Base-by-base conservation (phyloP, 2,888 invertebrate genomes). In the Nasonia oneida region DNA sequence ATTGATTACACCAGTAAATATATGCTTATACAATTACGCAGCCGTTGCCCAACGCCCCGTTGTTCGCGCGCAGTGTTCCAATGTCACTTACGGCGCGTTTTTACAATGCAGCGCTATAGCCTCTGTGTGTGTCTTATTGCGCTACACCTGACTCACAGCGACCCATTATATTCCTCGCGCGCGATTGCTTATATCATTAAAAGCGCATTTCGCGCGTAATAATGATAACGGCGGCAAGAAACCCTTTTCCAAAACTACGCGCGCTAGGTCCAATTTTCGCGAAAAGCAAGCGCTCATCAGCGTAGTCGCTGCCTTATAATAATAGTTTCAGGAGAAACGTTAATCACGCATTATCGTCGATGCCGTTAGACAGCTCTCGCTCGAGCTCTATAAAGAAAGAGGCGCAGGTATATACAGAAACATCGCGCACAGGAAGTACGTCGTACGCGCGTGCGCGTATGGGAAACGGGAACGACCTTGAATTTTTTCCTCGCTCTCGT, bases 381-480 rank as follows among this genome's bases (percentile, higher is more conserved):
- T 71, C 84, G 84, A n/a, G 80, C 42, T 39, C 42, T n/a, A 42
- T 15, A 42, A 39, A 42, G 73, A 73, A 77, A 83, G 47, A 77
- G 33, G 33, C 3, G 37, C 4, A 37, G 37, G 37, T 37, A 37
- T 67, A 33, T 53, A 57, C 33, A 12, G 14, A 18, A 10, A 71
- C n/a, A 29, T 80, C 83, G 71, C 83, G 71, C 84, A 33, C 87
- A 87, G 88, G 88, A 88, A 88, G 87, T 83, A 47, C 47, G 47
- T 10, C 29, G 29, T 75, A 81, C 85, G 64, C 85, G 86, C 80
- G 79, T 84, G 82, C 84, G 86, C 87, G 29, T 86, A 90, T 90
- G 89, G 89, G 92, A 91, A 92, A 91, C 91, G 91, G 90, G 90
- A 90, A 92, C 92, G 92, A 90, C 92, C 92, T 92, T 92, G 92